Evolutionary conservation across 2,797 vertebrate species (phyloP).

Genomic region (Bryconaethiops microstoma): DNA sequence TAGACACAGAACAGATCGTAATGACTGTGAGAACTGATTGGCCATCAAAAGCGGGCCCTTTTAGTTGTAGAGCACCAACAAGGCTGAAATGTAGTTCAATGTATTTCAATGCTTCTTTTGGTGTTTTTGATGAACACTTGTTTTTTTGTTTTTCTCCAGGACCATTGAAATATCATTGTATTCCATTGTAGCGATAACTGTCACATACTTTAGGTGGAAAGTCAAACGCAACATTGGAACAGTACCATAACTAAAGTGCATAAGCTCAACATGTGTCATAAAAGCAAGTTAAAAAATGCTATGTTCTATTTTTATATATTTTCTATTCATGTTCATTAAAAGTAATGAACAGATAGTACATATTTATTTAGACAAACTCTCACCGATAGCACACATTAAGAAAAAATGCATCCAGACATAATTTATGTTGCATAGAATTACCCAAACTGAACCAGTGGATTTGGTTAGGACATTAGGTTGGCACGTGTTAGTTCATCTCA

Average conservation of each 20-base stretch:
- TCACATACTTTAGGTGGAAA: constrained; percentile 46
- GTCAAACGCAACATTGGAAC: constrained; percentile 45
- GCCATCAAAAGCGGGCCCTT: constrained; percentile 28
- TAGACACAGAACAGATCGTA: constrained; percentile 13
- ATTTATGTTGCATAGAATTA: constrained; percentile 97
- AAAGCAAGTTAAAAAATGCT: constrained; percentile 65
- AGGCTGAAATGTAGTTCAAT: neutral
- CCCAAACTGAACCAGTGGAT: constrained; percentile 84
- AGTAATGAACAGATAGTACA: constrained; percentile 60
- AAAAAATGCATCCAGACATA: constrained; percentile 75
- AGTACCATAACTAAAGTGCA: constrained; percentile 77
- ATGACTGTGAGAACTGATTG: constrained; percentile 30
- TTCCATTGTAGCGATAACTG: constrained; percentile 55
- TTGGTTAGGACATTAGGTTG: constrained; percentile 79
- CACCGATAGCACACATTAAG: constrained; percentile 67
- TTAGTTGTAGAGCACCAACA: constrained; percentile 29
- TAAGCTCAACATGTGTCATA: constrained; percentile 67
- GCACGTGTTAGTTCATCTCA: constrained; percentile 79
- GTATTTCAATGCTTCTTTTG: constrained; percentile 39
- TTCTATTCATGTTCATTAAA: constrained; percentile 67
- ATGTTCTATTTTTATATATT: constrained; percentile 61
- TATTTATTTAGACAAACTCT: constrained; percentile 68
- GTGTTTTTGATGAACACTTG: constrained; percentile 41
- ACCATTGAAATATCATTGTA: constrained; percentile 65
- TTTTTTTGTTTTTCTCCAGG: constrained; percentile 61